A percentile compares a stretch with the other conserved stretches of the same genome.
Evolutionary conservation across 2,113 vertebrate species (phyloP).

Genomic region (Scomber japonicus): DNA sequence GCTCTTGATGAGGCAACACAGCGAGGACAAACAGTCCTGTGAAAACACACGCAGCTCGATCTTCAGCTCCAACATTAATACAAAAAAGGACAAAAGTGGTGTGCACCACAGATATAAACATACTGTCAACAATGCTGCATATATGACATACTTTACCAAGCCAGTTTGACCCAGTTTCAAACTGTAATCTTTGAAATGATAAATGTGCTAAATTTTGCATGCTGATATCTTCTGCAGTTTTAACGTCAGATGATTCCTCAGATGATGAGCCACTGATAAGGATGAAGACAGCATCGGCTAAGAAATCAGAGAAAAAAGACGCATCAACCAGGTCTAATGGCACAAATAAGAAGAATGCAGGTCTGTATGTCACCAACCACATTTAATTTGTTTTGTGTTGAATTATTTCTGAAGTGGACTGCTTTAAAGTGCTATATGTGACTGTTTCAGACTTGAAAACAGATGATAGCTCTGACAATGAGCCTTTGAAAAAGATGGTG

Average conservation of each 20-base stretch:
- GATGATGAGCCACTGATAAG: conserved; percentile 68
- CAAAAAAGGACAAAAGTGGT: conserved; percentile 45
- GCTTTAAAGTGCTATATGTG: not conserved
- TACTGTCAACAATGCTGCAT: not conserved
- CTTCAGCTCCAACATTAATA: conserved; percentile 1
- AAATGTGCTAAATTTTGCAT: not conserved
- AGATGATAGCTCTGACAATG: conserved; percentile 56
- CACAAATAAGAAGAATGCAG: conserved; percentile 50
- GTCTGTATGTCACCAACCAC: not conserved
- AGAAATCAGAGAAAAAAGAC: conserved; percentile 40
- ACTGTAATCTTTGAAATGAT: not conserved
- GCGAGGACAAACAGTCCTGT: conserved; percentile 17
- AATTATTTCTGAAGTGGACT: not conserved
- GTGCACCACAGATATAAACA: not conserved
- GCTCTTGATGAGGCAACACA: conserved; percentile 15
- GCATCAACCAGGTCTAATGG: conserved; percentile 29
- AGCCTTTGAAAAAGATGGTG: conserved; percentile 51
- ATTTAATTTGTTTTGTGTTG: not conserved
- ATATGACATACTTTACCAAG: too few species aligned
- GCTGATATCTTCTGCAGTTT: not conserved
- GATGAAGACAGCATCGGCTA: conserved; percentile 20
- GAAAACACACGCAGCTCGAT: conserved; percentile 11
- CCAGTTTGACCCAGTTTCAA: not conserved
- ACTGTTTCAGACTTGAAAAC: conserved; percentile 10
- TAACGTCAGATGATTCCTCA: conserved; percentile 53